A percentile compares a stretch with the other conserved stretches of the same genome.
Conservation (phyloP, 2,888 invertebrate species). For the Dendrolimus pini region DNA sequence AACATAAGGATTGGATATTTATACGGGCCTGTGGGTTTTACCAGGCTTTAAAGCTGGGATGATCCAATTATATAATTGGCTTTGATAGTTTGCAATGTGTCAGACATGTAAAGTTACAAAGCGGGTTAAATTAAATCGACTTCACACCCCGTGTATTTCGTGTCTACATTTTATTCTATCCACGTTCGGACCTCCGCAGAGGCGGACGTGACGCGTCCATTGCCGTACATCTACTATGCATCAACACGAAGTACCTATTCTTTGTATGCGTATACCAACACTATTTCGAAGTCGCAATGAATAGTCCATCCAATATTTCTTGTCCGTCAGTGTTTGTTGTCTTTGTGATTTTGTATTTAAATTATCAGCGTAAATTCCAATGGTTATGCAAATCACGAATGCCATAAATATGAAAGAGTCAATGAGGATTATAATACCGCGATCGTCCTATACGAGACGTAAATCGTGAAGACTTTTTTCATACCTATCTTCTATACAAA, state of each 20-base stretch:
- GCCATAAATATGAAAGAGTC: no score
- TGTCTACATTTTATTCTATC: conserved; percentile 33
- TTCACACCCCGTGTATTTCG: conserved; percentile 27
- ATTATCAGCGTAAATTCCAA: conserved; percentile 10
- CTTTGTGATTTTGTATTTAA: conserved; percentile 7
- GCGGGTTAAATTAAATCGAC: conserved; percentile 30
- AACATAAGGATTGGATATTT: no score
- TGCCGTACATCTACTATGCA: conserved; percentile 30
- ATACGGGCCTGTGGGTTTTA: neutral
- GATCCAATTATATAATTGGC: conserved; percentile 16
- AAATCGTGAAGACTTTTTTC: conserved; percentile 10
- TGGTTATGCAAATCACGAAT: conserved; percentile 14
- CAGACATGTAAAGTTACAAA: conserved; percentile 19
- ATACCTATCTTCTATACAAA: conserved; percentile 8
- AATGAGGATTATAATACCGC: no score
- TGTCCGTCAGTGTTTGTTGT: conserved; percentile 1
- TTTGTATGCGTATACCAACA: conserved; percentile 20
- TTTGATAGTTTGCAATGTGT: conserved; percentile 13
- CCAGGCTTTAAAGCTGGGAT: neutral
- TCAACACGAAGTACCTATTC: conserved; percentile 19
- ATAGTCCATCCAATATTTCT: conserved; percentile 12
- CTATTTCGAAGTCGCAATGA: conserved; percentile 12
- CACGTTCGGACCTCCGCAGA: conserved; percentile 59
- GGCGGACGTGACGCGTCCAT: conserved; percentile 52
- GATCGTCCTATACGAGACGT: conserved; percentile 1